Evolutionary conservation across 2,797 vertebrate species (phyloP), one percentile per base, ranked within the genome.

Genomic region (Semaprochilodus insignis): DNA sequence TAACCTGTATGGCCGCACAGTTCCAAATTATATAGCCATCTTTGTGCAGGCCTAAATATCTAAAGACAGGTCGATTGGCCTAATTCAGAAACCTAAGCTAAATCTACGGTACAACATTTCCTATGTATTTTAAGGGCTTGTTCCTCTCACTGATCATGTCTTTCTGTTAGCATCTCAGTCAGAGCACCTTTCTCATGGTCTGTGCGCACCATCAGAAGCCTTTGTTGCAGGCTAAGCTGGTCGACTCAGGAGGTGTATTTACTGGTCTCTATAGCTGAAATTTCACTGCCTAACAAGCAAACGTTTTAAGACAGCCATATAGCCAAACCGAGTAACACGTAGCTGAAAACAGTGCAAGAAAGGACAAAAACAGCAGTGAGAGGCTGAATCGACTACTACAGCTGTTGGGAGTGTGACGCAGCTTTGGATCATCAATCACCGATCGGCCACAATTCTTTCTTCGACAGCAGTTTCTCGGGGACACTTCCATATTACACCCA

Each of bases 391-490:
- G 66, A 74, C 87, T 78, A 87, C 78, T 70, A 77, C 52, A 77
- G 36, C 87, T 87, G 89, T 75, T 0, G 77, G 86, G 78, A 88
- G 86, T 87, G 90, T 90, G 92, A 74, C 92, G 91, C 89, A 90
- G 83, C 83, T 83, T 78, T 86, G 86, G 85, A 87, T 90, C 93
- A 96, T 95, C 92, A 94, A 93, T 96, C 95, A 95, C 90, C 78
- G 77, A 60, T 87, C 88, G 90, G 89, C 80, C 93, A 89, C 88
- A 92, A 78, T 92, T 91, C 40, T 44, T 88, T 86, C 81, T 89
- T 91, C 0, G 75, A 91, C 92, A 94, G 91, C 75, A 6, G 87
- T 90, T 93, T 93, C 81, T 91, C 91, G 79, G 86, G 85, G 89
- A 90, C 86, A 74, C 1, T 15, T 91, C 87, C 88, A 93, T 91